Evolutionary conservation across 2,888 invertebrate species (phyloP).

Genomic region (Amphipyra tragopoginis): DNA sequence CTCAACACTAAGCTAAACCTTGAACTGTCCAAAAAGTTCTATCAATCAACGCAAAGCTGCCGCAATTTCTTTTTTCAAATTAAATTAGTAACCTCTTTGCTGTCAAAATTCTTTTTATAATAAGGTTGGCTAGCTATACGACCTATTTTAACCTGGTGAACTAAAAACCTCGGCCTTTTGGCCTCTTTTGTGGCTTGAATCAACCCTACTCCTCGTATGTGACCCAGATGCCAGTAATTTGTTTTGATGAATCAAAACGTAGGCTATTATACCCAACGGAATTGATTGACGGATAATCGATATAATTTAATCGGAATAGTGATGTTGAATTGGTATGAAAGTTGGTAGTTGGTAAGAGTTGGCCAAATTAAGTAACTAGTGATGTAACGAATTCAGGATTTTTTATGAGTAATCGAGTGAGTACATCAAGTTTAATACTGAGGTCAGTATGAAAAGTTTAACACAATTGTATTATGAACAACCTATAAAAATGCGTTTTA

Average conservation of each 20-base stretch:
- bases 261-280: constrained; percentile 42
- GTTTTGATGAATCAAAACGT: constrained; percentile 66
- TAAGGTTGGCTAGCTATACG: constrained; percentile 1
- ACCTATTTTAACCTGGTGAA: constrained; percentile 48
- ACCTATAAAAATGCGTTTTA: too few species aligned
- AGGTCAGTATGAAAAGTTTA: too few species aligned
- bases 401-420: too few species aligned
- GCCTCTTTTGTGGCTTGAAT: constrained; percentile 25
- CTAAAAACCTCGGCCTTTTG: constrained; percentile 36
- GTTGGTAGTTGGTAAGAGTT: not conserved
- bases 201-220: constrained; percentile 43
- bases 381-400: too few species aligned
- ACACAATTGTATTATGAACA: too few species aligned
- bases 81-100: constrained; percentile 16
- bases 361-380: not conserved
- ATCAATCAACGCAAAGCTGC: constrained; percentile 1
- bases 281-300: constrained; percentile 57
- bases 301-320: constrained; percentile 53
- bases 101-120: constrained; percentile 14
- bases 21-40: not conserved
- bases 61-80: constrained; percentile 25
- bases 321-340: constrained; percentile 25
- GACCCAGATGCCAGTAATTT: constrained; percentile 63
- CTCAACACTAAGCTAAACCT: not conserved
- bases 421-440: too few species aligned